Conservation (phyloP, 2,113 vertebrate species). For the Gobio gobio region DNA sequence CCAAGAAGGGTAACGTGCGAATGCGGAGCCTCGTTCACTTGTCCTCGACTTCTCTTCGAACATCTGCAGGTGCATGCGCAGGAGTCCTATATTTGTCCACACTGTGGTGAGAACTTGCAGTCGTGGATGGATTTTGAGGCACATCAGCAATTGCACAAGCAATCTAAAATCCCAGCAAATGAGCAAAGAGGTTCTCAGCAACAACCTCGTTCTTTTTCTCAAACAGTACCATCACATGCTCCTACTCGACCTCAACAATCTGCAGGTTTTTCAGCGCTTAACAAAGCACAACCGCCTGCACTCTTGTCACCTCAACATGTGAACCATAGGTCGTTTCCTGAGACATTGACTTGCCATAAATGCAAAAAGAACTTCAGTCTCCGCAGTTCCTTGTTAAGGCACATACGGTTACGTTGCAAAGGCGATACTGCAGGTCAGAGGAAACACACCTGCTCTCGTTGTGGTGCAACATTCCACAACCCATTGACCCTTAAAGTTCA, state of each 20-base stretch:
- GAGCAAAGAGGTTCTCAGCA: conserved; percentile 47
- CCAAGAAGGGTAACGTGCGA: conserved; percentile 80
- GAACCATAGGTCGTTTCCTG: conserved; percentile 49
- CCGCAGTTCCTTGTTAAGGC: conserved; percentile 71
- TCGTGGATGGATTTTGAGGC: conserved; percentile 79
- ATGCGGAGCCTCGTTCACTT: conserved; percentile 76
- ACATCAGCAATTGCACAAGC: conserved; percentile 76
- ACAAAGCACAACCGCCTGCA: neutral
- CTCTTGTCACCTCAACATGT: conserved; percentile 19
- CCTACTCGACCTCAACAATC: conserved; percentile 57
- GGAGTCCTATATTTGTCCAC: conserved; percentile 78
- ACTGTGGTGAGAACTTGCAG: conserved; percentile 75
- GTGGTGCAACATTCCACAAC: conserved; percentile 72
- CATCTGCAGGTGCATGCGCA: conserved; percentile 78
- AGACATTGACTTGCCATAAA: conserved; percentile 64
- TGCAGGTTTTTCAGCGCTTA: neutral
- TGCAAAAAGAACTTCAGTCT: conserved; percentile 75
- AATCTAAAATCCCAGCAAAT: conserved; percentile 64
- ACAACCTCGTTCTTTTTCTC: neutral
- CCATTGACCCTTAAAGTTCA: conserved; percentile 72
- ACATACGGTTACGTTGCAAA: conserved; percentile 74
- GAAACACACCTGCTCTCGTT: conserved; percentile 70
- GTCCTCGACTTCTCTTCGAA: conserved; percentile 76
- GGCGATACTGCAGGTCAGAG: conserved; percentile 61
- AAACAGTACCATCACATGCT: conserved; percentile 36